Base-by-base conservation (phyloP, 2,797 vertebrate genomes). In the Argya squamiceps region DNA sequence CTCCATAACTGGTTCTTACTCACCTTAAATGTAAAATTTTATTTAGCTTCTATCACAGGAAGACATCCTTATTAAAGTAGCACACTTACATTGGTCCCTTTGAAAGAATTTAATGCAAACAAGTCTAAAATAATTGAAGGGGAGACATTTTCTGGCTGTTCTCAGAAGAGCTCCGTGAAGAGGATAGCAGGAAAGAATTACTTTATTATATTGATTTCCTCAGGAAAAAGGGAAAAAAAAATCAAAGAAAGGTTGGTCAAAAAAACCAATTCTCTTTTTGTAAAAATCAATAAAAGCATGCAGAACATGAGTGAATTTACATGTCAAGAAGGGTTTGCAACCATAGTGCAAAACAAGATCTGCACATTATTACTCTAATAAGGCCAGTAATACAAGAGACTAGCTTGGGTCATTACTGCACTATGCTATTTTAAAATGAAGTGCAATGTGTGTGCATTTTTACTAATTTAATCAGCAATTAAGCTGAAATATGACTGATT, bases 131-230 rank as follows among this genome's bases (percentile, higher is more conserved):
- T 99, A 99, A 99, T 99, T 99, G 98, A 99, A 99, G 98, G 98
- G 96, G 98, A 98, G 96, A 96, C 89, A 98, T 98, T 98, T 98
- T 97, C 96, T 97, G 98, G 98, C 98, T 98, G 98, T 98, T 98
- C 98, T 98, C 98, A 98, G 97, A 97, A 98, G 96, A 98, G 97
- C 97, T 98, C 98, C 98, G 99, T 98, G 98, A 98, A 98, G 95
- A 98, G 96, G 97, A 98, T 98, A 98, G 98, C 97, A 98, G 98
- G 96, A 98, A 98, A 98, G 98, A 99, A 99, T 99, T 99, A 98
- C 98, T 98, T 99, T 98, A 98, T 99, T 98, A 98, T 98, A 99
- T 99, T 98, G 99, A 99, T 99, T 99, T 99, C 98, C 98, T 97
- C 97, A 97, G 97, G 97, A 20, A 4, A 24, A 2, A 16, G 11